Conservation (phyloP, 2,113 vertebrate genomes). For the Gavia stellata region DNA sequence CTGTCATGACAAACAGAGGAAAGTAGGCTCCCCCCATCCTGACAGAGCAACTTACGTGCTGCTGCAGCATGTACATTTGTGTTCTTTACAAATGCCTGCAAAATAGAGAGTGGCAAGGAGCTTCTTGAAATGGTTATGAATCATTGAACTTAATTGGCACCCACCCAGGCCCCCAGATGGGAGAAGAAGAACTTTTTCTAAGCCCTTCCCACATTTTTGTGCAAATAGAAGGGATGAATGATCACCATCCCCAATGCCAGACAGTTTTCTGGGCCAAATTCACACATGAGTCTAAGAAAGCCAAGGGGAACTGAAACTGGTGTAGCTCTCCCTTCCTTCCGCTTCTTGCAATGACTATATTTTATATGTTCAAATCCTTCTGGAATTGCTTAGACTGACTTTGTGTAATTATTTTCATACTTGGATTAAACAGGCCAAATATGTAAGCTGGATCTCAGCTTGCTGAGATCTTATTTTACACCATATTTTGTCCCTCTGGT, state of each 20-base stretch:
- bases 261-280: conserved; percentile 53
- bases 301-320: conserved; percentile 15
- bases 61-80: neutral
- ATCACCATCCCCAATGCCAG: conserved; percentile 25
- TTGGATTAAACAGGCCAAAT: conserved; percentile 51
- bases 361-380: conserved; percentile 34
- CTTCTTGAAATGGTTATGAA: conserved; percentile 47
- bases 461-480: conserved; percentile 28
- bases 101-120: conserved; percentile 7
- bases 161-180: conserved; percentile 42
- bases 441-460: conserved; percentile 37
- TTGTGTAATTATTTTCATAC: conserved; percentile 55
- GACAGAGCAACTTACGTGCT: neutral
- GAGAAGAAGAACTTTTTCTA: conserved; percentile 25
- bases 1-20: neutral
- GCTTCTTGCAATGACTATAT: neutral
- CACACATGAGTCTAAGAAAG: conserved; percentile 4
- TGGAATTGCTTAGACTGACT: conserved; percentile 41
- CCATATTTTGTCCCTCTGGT: conserved; percentile 35
- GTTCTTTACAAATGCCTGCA: neutral
- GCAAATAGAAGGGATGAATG: conserved; percentile 55
- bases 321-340: conserved; percentile 46
- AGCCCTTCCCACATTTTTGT: conserved; percentile 56
- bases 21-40: neutral
- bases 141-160: conserved; percentile 44